Evolutionary conservation across 2,113 vertebrate genomes (phyloP).

Genomic region (Serilophus lunatus): DNA sequence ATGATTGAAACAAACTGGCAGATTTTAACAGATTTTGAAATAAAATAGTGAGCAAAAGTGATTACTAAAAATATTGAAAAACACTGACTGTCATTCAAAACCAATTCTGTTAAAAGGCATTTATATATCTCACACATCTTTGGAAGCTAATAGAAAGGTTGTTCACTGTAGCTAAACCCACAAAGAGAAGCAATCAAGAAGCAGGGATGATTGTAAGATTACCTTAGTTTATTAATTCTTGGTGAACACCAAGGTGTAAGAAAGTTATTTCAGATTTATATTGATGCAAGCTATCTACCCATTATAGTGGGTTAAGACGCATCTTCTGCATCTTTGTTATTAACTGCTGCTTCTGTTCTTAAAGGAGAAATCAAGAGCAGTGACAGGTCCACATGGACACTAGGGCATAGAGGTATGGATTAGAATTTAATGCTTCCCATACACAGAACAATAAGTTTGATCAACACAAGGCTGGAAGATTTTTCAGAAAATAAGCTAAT

Average conservation of each 20-base stretch:
- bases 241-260: background rate
- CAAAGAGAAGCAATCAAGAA: constrained; percentile 11
- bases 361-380: background rate
- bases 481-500: background rate
- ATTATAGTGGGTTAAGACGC: background rate
- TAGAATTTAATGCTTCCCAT: background rate
- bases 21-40: constrained; percentile 33
- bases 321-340: background rate
- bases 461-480: background rate
- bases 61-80: constrained; percentile 60
- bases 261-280: background rate
- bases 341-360: background rate
- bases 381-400: background rate
- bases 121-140: constrained; percentile 45
- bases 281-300: background rate
- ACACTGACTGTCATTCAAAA: constrained; percentile 42
- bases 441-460: background rate
- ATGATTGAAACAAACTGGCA: constrained; percentile 6
- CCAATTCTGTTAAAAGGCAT: constrained; percentile 51
- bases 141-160: constrained; percentile 30
- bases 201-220: background rate
- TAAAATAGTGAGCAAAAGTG: constrained; percentile 38
- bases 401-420: background rate
- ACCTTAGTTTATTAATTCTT: background rate
- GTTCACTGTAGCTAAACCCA: constrained; percentile 38